Conservation (phyloP, 2,797 vertebrate species). For the Momotus momota region DNA sequence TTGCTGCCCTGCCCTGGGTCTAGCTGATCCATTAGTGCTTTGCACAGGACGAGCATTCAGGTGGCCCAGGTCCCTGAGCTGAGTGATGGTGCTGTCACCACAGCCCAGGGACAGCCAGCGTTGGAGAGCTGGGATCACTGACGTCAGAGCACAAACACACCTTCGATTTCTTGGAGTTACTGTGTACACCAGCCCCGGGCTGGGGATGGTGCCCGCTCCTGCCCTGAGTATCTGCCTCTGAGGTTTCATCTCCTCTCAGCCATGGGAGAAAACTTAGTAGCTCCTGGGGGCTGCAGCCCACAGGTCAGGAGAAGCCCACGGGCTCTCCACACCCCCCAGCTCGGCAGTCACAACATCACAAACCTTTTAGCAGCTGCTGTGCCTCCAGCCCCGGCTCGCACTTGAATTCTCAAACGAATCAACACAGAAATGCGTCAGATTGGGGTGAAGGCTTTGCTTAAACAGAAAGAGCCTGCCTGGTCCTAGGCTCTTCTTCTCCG, state of each 20-base stretch:
- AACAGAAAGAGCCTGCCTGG: neutral
- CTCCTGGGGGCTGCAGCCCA: neutral
- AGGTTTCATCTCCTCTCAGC: neutral
- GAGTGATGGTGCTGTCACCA: neutral
- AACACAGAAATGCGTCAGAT: neutral
- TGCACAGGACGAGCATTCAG: neutral
- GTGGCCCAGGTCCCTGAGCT: neutral
- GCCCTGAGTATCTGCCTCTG: neutral
- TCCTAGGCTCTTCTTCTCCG: neutral
- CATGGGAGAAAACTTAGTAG: neutral
- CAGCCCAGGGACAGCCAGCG: neutral
- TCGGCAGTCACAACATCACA: neutral
- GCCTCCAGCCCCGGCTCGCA: neutral
- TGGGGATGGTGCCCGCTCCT: neutral
- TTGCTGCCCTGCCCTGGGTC: neutral
- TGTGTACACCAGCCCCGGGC: neutral
- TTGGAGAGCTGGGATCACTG: no score
- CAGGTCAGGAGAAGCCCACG: neutral
- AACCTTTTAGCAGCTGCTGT: neutral
- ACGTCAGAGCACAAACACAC: neutral
- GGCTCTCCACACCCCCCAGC: neutral
- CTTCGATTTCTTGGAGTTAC: neutral
- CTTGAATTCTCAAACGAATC: neutral
- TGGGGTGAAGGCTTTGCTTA: neutral
- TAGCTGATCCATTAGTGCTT: neutral